Conservation (phyloP, 2,797 vertebrate genomes). For the Oryzias dopingdopingensis region DNA sequence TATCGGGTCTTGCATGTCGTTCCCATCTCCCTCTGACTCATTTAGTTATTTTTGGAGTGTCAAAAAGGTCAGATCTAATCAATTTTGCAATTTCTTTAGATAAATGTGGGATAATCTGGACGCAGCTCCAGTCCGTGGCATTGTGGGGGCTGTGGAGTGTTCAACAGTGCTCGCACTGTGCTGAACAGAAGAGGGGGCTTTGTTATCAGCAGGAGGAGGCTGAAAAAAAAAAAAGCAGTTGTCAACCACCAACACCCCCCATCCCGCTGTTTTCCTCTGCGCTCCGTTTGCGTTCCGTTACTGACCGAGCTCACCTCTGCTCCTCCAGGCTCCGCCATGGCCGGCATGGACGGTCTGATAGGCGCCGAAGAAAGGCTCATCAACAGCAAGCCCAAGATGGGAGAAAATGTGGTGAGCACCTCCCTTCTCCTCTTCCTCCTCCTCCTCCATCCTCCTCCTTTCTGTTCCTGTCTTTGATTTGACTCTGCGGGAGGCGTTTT, state of each 20-base stretch:
- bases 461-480: not conserved
- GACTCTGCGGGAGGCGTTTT: not conserved
- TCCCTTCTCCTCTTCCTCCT: too few species aligned
- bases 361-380: slow-evolving; percentile 91
- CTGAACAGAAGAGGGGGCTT: slow-evolving; percentile 59
- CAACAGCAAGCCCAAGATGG: slow-evolving; percentile 91
- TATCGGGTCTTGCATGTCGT: too few species aligned
- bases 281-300: slow-evolving; percentile 8
- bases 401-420: slow-evolving; percentile 88
- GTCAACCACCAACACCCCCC: slow-evolving; percentile 40
- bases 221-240: slow-evolving; percentile 27
- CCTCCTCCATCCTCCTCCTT: not conserved
- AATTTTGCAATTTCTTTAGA: too few species aligned
- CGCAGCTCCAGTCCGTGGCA: too few species aligned
- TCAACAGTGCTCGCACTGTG: slow-evolving; percentile 50
- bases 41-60: too few species aligned
- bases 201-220: slow-evolving; percentile 55
- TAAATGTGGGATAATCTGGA: too few species aligned
- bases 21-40: too few species aligned
- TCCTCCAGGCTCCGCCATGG: slow-evolving; percentile 87
- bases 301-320: slow-evolving; percentile 40
- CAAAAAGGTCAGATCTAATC: too few species aligned
- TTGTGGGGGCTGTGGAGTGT: slow-evolving; percentile 24
- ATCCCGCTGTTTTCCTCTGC: slow-evolving; percentile 22
- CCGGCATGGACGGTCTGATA: slow-evolving; percentile 87